These are phyloP conservation scores for Enoplosus armatus DNA, from an alignment of 2,797 vertebrate species.

Conservation along the genomic window DNA sequence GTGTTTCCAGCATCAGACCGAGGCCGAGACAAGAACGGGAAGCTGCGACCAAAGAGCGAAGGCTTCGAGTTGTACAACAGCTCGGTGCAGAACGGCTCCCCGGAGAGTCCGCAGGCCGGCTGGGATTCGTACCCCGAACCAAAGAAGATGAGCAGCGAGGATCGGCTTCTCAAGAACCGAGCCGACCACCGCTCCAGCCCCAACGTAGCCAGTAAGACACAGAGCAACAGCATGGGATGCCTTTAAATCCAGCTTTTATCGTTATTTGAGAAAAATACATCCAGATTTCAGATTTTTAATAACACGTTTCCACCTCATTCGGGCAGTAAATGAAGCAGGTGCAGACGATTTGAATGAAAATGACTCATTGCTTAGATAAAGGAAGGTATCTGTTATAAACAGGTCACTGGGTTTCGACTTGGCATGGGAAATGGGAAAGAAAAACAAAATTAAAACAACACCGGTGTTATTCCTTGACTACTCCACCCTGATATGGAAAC, in stretches of 20 bases:
- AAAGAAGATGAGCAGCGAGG: slow-evolving; percentile 93
- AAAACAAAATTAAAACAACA: not conserved
- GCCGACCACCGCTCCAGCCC: slow-evolving; percentile 97
- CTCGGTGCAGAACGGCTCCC: slow-evolving; percentile 94
- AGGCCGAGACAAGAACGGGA: slow-evolving; percentile 91
- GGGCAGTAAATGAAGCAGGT: not conserved
- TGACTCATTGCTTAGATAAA: not conserved
- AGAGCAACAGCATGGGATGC: too few relatives aligned
- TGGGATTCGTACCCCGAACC: slow-evolving; percentile 95
- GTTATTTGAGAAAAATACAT: too few relatives aligned
- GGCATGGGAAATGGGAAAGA: not conserved
- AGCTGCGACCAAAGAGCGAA: slow-evolving; percentile 97
- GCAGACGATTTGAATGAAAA: too few relatives aligned
- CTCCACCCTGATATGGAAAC: slow-evolving; percentile 41
- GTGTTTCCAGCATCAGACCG: slow-evolving; percentile 93
- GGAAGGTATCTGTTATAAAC: not conserved
- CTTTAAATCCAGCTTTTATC: too few relatives aligned
- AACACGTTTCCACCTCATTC: not conserved
- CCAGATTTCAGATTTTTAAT: too few relatives aligned
- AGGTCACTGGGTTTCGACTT: not conserved
- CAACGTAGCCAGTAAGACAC: slow-evolving; percentile 95
- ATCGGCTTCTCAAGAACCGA: slow-evolving; percentile 94
- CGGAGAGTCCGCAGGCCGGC: slow-evolving; percentile 92
- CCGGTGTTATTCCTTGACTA: slow-evolving; percentile 29
- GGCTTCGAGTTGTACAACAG: slow-evolving; percentile 97